Percentiles rank a stretch among this genome's conserved stretches.
These are phyloP conservation scores for Azemiops feae DNA, from an alignment of 2,113 vertebrate species.

Conservation along the genomic window DNA sequence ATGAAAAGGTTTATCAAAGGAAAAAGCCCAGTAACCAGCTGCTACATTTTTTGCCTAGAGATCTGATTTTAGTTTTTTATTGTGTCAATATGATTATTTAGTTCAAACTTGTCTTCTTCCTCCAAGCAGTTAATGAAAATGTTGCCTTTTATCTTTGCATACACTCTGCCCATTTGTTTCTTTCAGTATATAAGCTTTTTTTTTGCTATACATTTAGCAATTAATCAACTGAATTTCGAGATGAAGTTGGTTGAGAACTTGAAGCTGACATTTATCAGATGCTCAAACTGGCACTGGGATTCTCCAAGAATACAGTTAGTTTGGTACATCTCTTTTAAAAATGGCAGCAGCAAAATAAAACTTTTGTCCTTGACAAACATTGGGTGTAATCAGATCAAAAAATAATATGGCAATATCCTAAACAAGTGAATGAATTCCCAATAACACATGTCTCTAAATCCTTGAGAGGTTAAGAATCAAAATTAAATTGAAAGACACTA, in stretches of 20 bases:
- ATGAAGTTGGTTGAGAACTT: slow-evolving; percentile 13
- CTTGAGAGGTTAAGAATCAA: background rate
- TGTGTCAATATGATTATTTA: slow-evolving; percentile 24
- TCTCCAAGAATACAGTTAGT: slow-evolving; percentile 36
- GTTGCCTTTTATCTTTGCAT: slow-evolving; percentile 28
- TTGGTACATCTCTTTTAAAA: slow-evolving; percentile 27
- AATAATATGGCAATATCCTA: background rate
- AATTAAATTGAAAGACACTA: background rate
- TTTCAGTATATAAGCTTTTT: slow-evolving; percentile 18
- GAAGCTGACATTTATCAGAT: slow-evolving; percentile 20
- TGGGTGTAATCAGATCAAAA: slow-evolving; percentile 9
- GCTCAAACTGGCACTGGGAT: background rate
- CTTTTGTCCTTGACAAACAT: background rate
- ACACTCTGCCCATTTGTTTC: background rate
- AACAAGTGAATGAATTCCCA: background rate
- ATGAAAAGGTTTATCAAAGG: slow-evolving; percentile 55
- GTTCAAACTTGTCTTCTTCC: slow-evolving; percentile 10
- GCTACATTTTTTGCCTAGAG: slow-evolving; percentile 49
- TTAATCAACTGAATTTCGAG: slow-evolving; percentile 38
- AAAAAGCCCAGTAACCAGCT: slow-evolving; percentile 47
- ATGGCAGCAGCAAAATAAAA: slow-evolving; percentile 12
- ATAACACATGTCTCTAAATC: background rate
- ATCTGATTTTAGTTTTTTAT: slow-evolving; percentile 42
- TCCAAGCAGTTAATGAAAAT: background rate
- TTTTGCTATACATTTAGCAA: slow-evolving; percentile 21